Conservation (phyloP, 1,140 invertebrate species). For the Drosophila nannoptera region DNA sequence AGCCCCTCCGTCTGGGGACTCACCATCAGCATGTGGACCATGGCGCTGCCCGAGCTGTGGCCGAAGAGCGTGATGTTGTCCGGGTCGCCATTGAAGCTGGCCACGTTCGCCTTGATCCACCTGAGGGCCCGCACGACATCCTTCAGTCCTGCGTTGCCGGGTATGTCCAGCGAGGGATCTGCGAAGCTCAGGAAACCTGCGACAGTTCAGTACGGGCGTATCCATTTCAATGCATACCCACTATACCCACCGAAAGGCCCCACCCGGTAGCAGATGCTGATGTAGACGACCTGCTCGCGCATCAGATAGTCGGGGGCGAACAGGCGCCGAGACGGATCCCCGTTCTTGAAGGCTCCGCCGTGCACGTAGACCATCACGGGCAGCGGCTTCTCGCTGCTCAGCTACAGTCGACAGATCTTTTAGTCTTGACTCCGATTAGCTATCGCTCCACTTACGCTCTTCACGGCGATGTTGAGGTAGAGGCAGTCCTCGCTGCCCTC, state of each 20-base stretch:
- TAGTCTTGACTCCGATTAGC: neutral
- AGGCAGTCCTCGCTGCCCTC: conserved; percentile 80
- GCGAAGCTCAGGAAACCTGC: conserved; percentile 81
- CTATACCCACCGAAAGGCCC: conserved; percentile 75
- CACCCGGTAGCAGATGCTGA: conserved; percentile 79
- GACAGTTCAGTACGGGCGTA: conserved; percentile 1
- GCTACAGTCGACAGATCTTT: conserved; percentile 7
- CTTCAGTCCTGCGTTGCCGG: conserved; percentile 81
- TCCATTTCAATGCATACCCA: neutral
- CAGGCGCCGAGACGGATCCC: conserved; percentile 71
- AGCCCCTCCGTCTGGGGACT: conserved; percentile 79
- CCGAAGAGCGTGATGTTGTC: conserved; percentile 81
- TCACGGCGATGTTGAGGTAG: conserved; percentile 79
- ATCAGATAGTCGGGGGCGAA: conserved; percentile 81
- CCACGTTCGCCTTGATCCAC: conserved; percentile 83
- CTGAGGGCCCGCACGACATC: conserved; percentile 81
- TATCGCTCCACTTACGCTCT: conserved; percentile 53
- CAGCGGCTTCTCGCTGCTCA: conserved; percentile 47
- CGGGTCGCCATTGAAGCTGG: conserved; percentile 82
- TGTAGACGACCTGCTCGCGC: conserved; percentile 79
- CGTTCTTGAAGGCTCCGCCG: conserved; percentile 83
- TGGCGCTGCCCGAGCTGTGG: conserved; percentile 80
- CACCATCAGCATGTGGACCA: conserved; percentile 65
- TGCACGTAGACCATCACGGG: conserved; percentile 87
- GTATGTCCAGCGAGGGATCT: conserved; percentile 82